phyloP scores from a whole-genome alignment of 92 coral and sea anemone species.

The Scolanthus callimorphus region DNA sequence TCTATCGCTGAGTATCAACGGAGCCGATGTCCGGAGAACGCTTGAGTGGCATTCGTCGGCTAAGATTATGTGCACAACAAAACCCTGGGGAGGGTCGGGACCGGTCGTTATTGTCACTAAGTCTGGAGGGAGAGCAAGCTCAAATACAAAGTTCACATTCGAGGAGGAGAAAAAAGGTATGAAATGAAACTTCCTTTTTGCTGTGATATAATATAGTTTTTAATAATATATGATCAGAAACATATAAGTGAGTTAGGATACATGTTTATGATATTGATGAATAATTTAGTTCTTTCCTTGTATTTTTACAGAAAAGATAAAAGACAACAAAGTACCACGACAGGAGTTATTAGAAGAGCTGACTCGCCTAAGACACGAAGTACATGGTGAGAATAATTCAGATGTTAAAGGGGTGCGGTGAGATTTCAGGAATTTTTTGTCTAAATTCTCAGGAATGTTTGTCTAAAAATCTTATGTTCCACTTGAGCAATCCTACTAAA shows the following conservation, averaged over 20 bases:
- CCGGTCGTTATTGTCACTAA: constrained; percentile 85
- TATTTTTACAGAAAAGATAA: constrained; percentile 23
- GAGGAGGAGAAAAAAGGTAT: constrained; percentile 41
- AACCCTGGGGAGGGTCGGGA: constrained; percentile 92
- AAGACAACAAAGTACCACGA: constrained; percentile 64
- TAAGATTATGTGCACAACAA: constrained; percentile 69
- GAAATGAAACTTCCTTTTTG: too few species aligned
- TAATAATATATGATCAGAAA: not conserved
- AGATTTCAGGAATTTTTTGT: too few species aligned
- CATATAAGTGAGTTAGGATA: too few species aligned
- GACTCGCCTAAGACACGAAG: constrained; percentile 59
- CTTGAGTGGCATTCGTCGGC: constrained; percentile 95
- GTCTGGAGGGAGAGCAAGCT: constrained; percentile 91
- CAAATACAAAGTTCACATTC: constrained; percentile 69
- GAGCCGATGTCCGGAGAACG: constrained; percentile 57
- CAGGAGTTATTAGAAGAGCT: constrained; percentile 69
- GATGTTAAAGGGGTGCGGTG: too few species aligned
- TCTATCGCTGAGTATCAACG: constrained; percentile 62
- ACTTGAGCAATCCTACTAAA: too few species aligned
- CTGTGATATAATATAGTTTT: not conserved
- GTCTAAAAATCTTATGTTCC: too few species aligned
- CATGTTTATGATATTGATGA: too few species aligned
- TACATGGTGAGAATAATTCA: constrained; percentile 47
- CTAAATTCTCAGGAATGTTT: too few species aligned
- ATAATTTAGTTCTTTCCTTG: too few species aligned